Evolutionary conservation across 2,888 invertebrate genomes (phyloP).

Genomic region (Neoitamus cyanurus): DNA sequence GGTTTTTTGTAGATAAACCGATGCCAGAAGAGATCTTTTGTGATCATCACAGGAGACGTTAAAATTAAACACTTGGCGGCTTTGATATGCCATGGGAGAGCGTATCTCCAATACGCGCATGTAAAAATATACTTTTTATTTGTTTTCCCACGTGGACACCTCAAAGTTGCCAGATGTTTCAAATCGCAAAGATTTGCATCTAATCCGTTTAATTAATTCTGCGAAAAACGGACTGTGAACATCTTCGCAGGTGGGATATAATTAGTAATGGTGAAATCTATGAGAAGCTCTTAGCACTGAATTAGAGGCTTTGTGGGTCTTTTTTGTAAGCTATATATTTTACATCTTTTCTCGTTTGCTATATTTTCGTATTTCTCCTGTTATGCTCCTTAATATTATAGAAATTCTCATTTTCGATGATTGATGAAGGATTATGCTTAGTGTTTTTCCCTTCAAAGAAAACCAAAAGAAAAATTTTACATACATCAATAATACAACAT

Average conservation of each 20-base stretch:
- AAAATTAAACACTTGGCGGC: slow-evolving; percentile 49
- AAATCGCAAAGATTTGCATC: neutral
- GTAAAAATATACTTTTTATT: slow-evolving; percentile 8
- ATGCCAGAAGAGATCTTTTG: slow-evolving; percentile 40
- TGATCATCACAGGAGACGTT: slow-evolving; percentile 48
- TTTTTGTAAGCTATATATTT: too few species aligned
- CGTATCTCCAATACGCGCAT: neutral
- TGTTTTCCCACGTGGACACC: slow-evolving; percentile 40
- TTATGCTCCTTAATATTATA: neutral
- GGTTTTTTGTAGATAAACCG: neutral
- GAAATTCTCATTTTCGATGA: neutral
- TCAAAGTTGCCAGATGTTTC: slow-evolving; percentile 37
- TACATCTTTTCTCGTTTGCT: neutral
- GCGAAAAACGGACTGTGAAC: neutral
- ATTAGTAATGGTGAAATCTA: neutral
- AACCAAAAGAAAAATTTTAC: too few species aligned
- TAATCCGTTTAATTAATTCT: neutral
- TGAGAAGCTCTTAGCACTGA: neutral
- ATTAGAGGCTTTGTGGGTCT: neutral
- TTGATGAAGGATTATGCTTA: too few species aligned
- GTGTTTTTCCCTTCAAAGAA: too few species aligned
- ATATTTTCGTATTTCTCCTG: too few species aligned
- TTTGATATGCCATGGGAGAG: slow-evolving; percentile 27
- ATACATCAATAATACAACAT: too few species aligned
- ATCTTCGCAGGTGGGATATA: neutral